Conservation (phyloP, 2,797 vertebrate species). For the Crypturellus tataupa region DNA sequence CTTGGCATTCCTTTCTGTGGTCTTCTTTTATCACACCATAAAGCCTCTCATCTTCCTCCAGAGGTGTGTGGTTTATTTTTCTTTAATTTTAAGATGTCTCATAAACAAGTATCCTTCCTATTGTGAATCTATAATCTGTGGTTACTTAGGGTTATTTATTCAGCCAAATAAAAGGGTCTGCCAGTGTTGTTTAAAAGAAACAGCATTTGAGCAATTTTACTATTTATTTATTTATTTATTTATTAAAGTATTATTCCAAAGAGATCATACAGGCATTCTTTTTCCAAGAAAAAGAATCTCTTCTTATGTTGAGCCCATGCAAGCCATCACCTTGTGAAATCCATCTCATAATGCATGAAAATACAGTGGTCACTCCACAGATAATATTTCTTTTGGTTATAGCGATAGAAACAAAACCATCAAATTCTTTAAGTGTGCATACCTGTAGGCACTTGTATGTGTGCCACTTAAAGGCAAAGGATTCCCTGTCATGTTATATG, state of each 20-base stretch:
- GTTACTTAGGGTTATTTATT: background rate
- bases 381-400: background rate
- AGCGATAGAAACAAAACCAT: background rate
- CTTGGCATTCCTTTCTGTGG: slow-evolving; percentile 22
- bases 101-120: background rate
- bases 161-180: background rate
- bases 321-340: background rate
- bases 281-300: background rate
- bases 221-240: background rate
- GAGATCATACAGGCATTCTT: background rate
- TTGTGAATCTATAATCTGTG: background rate
- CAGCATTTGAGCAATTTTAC: background rate
- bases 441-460: background rate
- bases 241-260: background rate
- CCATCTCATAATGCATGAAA: background rate
- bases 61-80: background rate
- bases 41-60: background rate
- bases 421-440: background rate
- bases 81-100: slow-evolving; percentile 4
- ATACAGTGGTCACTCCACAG: background rate
- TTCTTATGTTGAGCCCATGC: slow-evolving; percentile 3
- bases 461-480: background rate
- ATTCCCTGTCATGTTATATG: background rate
- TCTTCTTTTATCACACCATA: background rate
- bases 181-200: background rate